These are phyloP conservation scores for Agrochola lota DNA, from an alignment of 2,888 invertebrate species.

Conservation along the genomic window DNA sequence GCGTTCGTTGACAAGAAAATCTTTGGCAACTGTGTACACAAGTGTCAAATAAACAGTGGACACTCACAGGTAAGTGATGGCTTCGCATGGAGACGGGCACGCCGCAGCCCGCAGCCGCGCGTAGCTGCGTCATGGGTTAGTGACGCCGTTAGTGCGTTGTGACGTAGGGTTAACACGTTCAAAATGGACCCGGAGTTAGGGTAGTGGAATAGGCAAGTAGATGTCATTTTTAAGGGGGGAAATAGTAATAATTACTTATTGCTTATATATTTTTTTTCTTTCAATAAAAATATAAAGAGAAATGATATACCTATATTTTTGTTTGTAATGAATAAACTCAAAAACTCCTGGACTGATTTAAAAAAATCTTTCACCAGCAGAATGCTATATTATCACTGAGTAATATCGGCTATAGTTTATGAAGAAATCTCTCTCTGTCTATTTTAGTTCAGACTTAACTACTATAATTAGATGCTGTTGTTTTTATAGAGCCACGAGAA, in stretches of 20 bases:
- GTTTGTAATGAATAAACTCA: no score
- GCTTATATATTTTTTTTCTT: not conserved
- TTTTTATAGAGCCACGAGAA: not conserved
- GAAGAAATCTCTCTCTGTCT: no score
- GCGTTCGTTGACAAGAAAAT: not conserved
- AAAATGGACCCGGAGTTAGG: slow-evolving; percentile 32
- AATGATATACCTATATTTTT: no score
- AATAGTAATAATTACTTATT: no score
- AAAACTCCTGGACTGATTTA: no score
- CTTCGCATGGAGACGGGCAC: slow-evolving; percentile 76
- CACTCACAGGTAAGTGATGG: slow-evolving; percentile 82
- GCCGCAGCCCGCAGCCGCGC: slow-evolving; percentile 69
- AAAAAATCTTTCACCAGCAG: no score
- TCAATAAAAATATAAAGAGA: no score
- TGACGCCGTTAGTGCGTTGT: slow-evolving; percentile 60
- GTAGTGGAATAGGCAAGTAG: not conserved
- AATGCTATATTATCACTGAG: no score
- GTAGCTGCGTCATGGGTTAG: slow-evolving; percentile 72
- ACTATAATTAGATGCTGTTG: not conserved
- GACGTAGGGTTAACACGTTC: slow-evolving; percentile 46
- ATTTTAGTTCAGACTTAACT: not conserved
- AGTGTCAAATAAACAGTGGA: slow-evolving; percentile 41
- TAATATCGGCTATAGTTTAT: no score
- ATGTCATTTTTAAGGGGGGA: not conserved
- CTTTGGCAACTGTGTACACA: slow-evolving; percentile 41